Evolutionary conservation across 2,113 vertebrate species (phyloP), one percentile per base, ranked within the genome.

Genomic region (Strix uralensis): DNA sequence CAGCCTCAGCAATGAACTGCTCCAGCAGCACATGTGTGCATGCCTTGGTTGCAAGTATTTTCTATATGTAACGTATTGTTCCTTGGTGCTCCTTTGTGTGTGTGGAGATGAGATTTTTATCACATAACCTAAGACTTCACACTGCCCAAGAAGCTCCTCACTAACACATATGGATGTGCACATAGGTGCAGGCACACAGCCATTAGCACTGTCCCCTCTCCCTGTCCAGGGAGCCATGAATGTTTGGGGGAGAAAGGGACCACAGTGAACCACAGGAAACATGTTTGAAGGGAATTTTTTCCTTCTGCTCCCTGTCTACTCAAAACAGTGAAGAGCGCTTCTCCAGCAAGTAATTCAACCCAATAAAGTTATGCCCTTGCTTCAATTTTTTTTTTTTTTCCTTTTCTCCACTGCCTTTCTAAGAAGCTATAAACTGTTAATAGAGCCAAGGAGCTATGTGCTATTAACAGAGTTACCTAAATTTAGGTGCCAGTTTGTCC

Each of bases 141-240:
- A 20, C 11, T 34, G 14, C n/a, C 30, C 27, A 63, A 25, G 32
- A 46, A 27, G 17, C 11, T n/a, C 25, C 46, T 73, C 25, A 10
- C 21, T n/a, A 26, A 66, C 21, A 70, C 13, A 12, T 7, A 18
- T 1, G 14, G 6, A 17, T 32, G 23, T 20, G 5, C 1, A 2
- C 14, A 21, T 0, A 5, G 17, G 15, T 36, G 20, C 30, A 89
- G 38, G 34, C 15, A 61, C 4, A 11, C 9, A 42, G 40, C 7
- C 9, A 27, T 10, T 21, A n/a, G 21, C 15, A 38, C 18, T n/a
- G 59, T 44, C 70, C 16, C n/a, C 11, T 23, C n/a, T 47, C 42
- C 44, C 12, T 58, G 19, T 65, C 26, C 52, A 51, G 62, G 9
- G 10, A 90, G 13, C 3, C 38, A 63, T 0, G 3, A 34, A 34